Evolutionary conservation across 1,140 invertebrate species (phyloP), one percentile per base, ranked within the genome.

Genomic region (Carcinoscorpius rotundicauda): DNA sequence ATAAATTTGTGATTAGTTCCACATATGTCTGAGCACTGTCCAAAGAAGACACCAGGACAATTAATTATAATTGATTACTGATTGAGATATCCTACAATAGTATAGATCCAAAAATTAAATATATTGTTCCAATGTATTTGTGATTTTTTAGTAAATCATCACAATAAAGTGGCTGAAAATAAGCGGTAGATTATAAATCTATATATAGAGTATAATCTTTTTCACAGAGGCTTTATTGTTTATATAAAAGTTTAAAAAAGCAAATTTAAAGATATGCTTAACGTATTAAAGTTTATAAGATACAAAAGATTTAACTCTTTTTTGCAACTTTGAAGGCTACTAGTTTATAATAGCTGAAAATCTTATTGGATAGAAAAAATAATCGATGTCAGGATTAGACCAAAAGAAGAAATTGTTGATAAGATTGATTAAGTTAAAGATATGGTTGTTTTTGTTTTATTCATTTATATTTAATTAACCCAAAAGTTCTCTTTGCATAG

Each of bases 21-120:
- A 81, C 85, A 88, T 81, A 88, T 87, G 82, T 88, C 86, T 73
- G 85, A 87, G 76, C 86, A 88, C 82, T 88, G 85, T 0, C 85
- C 85, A 78, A 76, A 86, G 75, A 80, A 85, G 71, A 85, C 67
- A 59, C 85, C 84, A 52, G 81, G 72, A 57, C 80, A 78, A 68
- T 80, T 82, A 73, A 80, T 74, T 70, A 74, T 75, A 74, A 84
- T 78, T 66, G 69, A 79, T 62, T 79, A 73, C 83, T 86, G 81
- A 76, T 86, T 87, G 75, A 87, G 72, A 55, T 84, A 82, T 0
- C 84, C 84, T 48, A 84, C 84, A 5, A 81, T 78, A 53, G 83
- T 82, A 79, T 87, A 84, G 66, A 81, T n/a, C n/a, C n/a, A n/a
- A n/a, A n/a, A n/a, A n/a, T n/a, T n/a, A 87, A 85, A 79, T 87